Evolutionary conservation across 37 sponge, comb jelly and placozoan species (phyloP), one percentile per base, ranked within the genome.

Genomic region (Hexactinellida sp.): DNA sequence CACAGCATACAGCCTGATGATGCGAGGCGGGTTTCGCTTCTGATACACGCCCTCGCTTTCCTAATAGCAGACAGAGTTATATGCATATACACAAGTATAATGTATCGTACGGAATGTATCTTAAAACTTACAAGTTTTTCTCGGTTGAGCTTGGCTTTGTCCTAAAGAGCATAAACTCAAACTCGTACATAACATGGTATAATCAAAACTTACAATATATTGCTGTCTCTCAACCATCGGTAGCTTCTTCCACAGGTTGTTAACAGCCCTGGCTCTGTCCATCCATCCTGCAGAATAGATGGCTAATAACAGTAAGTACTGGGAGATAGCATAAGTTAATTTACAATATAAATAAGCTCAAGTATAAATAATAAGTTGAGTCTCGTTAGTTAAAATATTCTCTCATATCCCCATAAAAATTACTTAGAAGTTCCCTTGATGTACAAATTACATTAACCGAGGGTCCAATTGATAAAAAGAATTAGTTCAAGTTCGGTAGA

Each of bases 121-220:
- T 63, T 3, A 5, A n/a, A 63, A 63, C 76, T 63, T n/a, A 63
- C 76, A 10, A 63, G 30, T 63, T 63, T 63, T n/a, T 63, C 76
- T 63, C 76, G 25, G 76, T 63, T 63, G 5, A 63, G 30, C 30
- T 63, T 63, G 76, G 76, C 76, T 63, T 63, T 63, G 34, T 63
- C 76, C 76, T 63, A 63, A 25, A 63, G 13, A 32, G 13, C 16
- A 16, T 47, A 16, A 47, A 47, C 16, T 47, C 9, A 47, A 47
- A 19, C 52, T 19, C 16, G 16, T 47, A 47, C 16, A 47, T 47
- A 47, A n/a, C n/a, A n/a, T n/a, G n/a, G n/a, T n/a, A n/a, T n/a
- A n/a, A n/a, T n/a, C n/a, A n/a, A n/a, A 63, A 63, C 76, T 63
- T n/a, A 63, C 76, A 63, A 63, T 63, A 63, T 63, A 63, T 25